Conservation (phyloP, 2,113 vertebrate species). For the Podarcis raffonei region DNA sequence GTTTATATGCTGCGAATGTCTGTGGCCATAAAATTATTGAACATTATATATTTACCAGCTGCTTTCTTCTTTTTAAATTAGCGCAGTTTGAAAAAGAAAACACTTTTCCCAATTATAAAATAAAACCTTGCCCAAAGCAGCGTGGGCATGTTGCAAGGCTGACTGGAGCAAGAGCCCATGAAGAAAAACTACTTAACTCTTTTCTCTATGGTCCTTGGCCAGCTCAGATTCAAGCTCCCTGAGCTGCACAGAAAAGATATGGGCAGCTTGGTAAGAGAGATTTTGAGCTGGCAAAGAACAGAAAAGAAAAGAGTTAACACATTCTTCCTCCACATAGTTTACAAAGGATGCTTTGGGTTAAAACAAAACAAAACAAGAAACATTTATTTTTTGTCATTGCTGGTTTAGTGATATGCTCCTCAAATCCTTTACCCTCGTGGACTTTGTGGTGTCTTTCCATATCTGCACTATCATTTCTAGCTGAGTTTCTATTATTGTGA, state of each 20-base stretch:
- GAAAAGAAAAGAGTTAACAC: background rate
- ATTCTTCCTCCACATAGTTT: background rate
- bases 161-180: too few relatives aligned
- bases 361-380: background rate
- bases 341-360: background rate
- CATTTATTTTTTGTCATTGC: too few relatives aligned
- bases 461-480: too few relatives aligned
- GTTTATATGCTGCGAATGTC: constrained; percentile 3
- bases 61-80: background rate
- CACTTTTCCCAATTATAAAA: background rate
- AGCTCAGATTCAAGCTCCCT: background rate
- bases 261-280: background rate
- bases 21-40: background rate
- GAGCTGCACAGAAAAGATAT: background rate
- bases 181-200: background rate
- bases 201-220: background rate
- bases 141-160: background rate
- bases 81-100: background rate
- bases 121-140: background rate
- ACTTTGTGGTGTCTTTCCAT: too few relatives aligned
- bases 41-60: background rate
- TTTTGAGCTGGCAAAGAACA: background rate
- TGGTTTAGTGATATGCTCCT: too few relatives aligned
- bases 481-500: too few relatives aligned
- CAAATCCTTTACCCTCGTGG: too few relatives aligned